Base-by-base conservation (phyloP, 2,113 vertebrate species). In the Phylloscopus trochiloides region DNA sequence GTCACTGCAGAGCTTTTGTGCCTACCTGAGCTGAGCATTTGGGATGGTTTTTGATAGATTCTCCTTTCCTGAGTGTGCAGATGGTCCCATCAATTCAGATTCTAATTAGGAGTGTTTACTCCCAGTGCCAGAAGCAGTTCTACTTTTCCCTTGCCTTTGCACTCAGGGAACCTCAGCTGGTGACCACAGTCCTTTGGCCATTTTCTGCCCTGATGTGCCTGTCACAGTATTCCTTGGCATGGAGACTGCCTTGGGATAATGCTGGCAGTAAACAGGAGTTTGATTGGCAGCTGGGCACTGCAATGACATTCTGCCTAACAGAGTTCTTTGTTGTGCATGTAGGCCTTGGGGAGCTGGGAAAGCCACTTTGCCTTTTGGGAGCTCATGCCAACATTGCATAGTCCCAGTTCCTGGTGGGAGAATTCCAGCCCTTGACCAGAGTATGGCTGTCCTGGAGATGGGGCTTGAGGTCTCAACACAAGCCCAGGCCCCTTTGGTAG, bases 221-320 rank as follows among this genome's bases (percentile, higher is more conserved):
- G 15, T 22, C 65, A 55, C 43, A 42, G n/a, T 16, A 5, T 66
- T 78, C 34, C 40, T 57, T 45, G 25, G 31, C 34, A 9, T 43
- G 67, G 52, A 75, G 43, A 14, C 17, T 83, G 71, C 58, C 52
- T 16, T 18, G 47, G 62, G 65, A 19, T 59, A 15, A 31, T 5
- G 17, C 65, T 85, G 61, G 25, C 50, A 12, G 29, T 48, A 5
- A 9, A 29, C 32, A 48, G 40, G 32, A 52, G n/a, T 18, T 54
- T 32, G 21, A 32, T 4, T 67, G 77, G 43, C 48, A 57, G 1
- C 58, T 10, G 38, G 47, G 54, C 70, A 20, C 63, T 48, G 22
- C 10, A 0, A 0, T 14, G 5, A 18, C 31, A 9, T 28, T 48
- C 50, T 70, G 25, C 32, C 40, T 25, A 6, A 2, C 22, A n/a